Percentiles rank a stretch among this genome's conserved stretches.
phyloP scores from a whole-genome alignment of 2,113 vertebrate species.

The Phoxinus phoxinus region DNA sequence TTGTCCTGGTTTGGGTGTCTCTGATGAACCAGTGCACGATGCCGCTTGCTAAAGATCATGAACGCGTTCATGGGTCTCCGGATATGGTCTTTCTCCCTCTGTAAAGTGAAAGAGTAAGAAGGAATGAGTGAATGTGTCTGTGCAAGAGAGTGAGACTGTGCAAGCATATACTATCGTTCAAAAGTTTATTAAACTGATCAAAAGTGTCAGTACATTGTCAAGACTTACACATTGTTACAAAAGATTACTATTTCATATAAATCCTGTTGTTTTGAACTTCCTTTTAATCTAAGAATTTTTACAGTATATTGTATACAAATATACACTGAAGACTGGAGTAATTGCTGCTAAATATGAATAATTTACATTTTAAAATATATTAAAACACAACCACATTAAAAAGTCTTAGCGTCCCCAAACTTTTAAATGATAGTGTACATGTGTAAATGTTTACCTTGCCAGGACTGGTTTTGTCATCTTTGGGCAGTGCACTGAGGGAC shows the following conservation, averaged over 20 bases:
- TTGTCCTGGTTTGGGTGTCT: slow-evolving; percentile 95
- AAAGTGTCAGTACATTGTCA: background rate
- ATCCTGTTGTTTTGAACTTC: background rate
- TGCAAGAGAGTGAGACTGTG: slow-evolving; percentile 73
- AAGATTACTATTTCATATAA: too few species aligned
- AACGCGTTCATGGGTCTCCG: slow-evolving; percentile 94
- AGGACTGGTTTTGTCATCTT: slow-evolving; percentile 86
- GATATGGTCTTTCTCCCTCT: slow-evolving; percentile 94
- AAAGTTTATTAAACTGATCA: background rate
- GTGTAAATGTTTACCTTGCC: slow-evolving; percentile 50
- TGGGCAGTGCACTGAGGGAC: slow-evolving; percentile 90
- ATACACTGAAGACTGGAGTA: too few species aligned
- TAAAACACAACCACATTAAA: too few species aligned
- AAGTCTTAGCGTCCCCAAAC: too few species aligned
- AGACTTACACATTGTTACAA: background rate
- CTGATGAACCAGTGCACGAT: slow-evolving; percentile 91
- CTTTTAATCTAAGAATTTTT: background rate
- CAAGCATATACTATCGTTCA: background rate
- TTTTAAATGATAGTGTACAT: too few species aligned
- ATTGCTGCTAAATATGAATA: too few species aligned
- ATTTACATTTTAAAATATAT: too few species aligned
- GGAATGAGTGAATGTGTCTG: slow-evolving; percentile 74
- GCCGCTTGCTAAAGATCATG: slow-evolving; percentile 96
- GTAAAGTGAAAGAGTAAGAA: slow-evolving; percentile 13
- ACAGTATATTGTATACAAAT: too few species aligned